phyloP scores from a whole-genome alignment of 2,888 invertebrate genomes.

The Unio pictorum region DNA sequence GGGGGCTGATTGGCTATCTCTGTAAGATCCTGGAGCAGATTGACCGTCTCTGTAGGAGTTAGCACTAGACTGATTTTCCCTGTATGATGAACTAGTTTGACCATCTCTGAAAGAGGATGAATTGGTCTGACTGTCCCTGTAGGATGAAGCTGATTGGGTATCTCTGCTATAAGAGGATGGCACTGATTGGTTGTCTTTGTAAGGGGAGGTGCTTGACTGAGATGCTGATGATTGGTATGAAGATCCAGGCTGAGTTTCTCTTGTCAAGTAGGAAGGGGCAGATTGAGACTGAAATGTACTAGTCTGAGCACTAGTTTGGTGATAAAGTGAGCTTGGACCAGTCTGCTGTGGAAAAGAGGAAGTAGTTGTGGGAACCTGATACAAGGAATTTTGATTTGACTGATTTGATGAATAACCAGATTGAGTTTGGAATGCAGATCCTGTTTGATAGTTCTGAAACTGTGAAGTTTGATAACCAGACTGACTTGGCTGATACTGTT shows the following conservation, averaged over 20 bases:
- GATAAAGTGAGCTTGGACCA: conserved; percentile 25
- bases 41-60: conserved; percentile 26
- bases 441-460: conserved; percentile 51
- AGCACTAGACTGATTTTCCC: conserved; percentile 31
- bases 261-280: conserved; percentile 20
- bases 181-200: conserved; percentile 36
- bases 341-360: conserved; percentile 28
- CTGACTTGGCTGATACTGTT: conserved; percentile 27
- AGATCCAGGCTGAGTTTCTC: conserved; percentile 25
- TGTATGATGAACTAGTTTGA: conserved; percentile 16
- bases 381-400: conserved; percentile 44
- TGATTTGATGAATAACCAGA: conserved; percentile 47
- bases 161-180: conserved; percentile 41
- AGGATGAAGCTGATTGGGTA: conserved; percentile 37
- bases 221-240: conserved; percentile 27
- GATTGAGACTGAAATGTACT: too few relatives aligned
- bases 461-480: conserved; percentile 22
- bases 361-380: conserved; percentile 31
- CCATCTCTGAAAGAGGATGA: conserved; percentile 18
- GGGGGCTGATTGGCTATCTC: conserved; percentile 17
- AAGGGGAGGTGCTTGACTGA: conserved; percentile 28
- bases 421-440: conserved; percentile 60
- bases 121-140: conserved; percentile 14
- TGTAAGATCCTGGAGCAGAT: conserved; percentile 26
- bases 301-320: conserved; percentile 13